Evolutionary conservation across 2,888 invertebrate species (phyloP).

Genomic region (Macrosiphum euphorbiae): DNA sequence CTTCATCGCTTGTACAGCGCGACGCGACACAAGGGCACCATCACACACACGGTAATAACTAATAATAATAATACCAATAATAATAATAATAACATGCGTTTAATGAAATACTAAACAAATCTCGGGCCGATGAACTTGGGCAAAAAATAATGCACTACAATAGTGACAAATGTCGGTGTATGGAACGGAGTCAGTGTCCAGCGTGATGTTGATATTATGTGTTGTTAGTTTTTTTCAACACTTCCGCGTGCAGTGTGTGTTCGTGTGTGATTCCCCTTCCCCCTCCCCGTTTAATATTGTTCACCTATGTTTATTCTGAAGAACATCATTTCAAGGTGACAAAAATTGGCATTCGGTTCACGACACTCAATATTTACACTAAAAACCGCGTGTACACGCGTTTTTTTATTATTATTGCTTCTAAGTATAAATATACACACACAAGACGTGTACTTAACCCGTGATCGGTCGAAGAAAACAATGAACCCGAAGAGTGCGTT

Average conservation of each 20-base stretch:
- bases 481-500: conserved; percentile 10
- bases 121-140: conserved; percentile 44
- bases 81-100: conserved; percentile 7
- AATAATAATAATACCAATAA: neutral
- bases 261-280: neutral
- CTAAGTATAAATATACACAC: neutral
- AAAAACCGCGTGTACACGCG: conserved; percentile 10
- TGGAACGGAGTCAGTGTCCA: conserved; percentile 40
- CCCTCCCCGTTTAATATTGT: neutral
- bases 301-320: conserved; percentile 26
- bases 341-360: conserved; percentile 55
- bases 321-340: conserved; percentile 54
- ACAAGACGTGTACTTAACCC: conserved; percentile 33
- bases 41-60: neutral
- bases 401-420: neutral
- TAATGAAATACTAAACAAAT: conserved; percentile 37
- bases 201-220: conserved; percentile 41
- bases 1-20: neutral
- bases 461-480: neutral
- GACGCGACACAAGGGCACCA: conserved; percentile 8
- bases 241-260: conserved; percentile 45
- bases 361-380: conserved; percentile 41
- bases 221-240: conserved; percentile 37
- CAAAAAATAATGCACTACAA: conserved; percentile 37
- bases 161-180: neutral